phyloP scores from a whole-genome alignment of 1,140 invertebrate species.

The Drosophila punjabiensis region DNA sequence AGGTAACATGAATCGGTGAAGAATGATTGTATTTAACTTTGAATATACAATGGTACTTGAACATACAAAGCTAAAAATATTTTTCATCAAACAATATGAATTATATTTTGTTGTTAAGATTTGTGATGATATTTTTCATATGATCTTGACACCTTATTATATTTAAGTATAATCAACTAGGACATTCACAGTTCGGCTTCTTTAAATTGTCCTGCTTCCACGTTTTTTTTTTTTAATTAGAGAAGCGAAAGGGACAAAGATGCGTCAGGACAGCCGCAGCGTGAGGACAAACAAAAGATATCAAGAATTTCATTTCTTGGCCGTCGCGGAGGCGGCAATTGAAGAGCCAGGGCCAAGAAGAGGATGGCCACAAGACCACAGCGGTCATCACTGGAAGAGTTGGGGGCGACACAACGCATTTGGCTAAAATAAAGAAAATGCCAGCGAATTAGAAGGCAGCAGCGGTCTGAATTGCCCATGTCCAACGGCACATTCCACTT shows the following conservation, averaged over 20 bases:
- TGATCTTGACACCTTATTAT: background rate
- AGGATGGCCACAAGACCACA: slow-evolving; percentile 59
- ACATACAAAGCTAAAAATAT: background rate
- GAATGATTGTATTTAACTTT: background rate
- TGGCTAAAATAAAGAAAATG: slow-evolving; percentile 83
- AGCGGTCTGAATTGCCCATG: slow-evolving; percentile 73
- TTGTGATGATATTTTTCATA: background rate
- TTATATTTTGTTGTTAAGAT: background rate
- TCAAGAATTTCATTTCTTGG: slow-evolving; percentile 83
- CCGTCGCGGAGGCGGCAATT: slow-evolving; percentile 58
- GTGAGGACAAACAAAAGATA: slow-evolving; percentile 82
- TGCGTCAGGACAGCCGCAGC: slow-evolving; percentile 72
- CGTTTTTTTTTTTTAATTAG: slow-evolving; percentile 75
- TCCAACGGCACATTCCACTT: slow-evolving; percentile 49
- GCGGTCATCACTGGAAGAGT: slow-evolving; percentile 65
- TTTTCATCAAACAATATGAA: background rate
- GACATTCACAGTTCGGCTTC: background rate
- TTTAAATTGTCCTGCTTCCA: background rate
- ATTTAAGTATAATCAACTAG: background rate
- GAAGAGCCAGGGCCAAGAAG: slow-evolving; percentile 29
- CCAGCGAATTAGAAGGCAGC: slow-evolving; percentile 74
- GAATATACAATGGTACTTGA: background rate
- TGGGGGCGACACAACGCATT: slow-evolving; percentile 64
- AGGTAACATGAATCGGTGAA: background rate
- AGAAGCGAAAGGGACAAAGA: slow-evolving; percentile 79